phyloP scores from a whole-genome alignment of 2,888 invertebrate genomes.

The Heliothis peltigera region DNA sequence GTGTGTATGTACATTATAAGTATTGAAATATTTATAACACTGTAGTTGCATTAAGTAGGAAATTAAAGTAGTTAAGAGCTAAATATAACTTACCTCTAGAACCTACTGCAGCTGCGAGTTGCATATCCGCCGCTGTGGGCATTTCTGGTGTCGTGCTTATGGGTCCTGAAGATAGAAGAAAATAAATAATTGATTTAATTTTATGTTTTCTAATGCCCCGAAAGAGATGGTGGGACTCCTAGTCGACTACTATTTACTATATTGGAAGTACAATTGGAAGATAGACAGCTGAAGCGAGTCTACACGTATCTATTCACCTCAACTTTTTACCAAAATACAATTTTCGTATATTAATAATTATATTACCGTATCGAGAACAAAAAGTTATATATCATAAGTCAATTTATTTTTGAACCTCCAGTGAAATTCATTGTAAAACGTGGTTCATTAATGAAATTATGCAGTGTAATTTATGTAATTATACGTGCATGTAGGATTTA shows the following conservation, averaged over 20 bases:
- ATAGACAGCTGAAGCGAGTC: no score
- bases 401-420: constrained; percentile 14
- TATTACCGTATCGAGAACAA: constrained; percentile 8
- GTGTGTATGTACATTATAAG: no score
- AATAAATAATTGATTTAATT: neutral
- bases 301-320: no score
- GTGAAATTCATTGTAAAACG: constrained; percentile 28
- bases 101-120: constrained; percentile 83
- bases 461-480: constrained; percentile 16
- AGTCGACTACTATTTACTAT: no score
- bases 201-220: no score
- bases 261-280: no score
- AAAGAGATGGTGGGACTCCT: no score
- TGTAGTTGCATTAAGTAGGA: no score
- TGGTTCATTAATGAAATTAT: constrained; percentile 38
- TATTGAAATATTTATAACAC: no score
- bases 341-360: neutral
- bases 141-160: constrained; percentile 87
- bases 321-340: no score
- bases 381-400: constrained; percentile 16
- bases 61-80: neutral
- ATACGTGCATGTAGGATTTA: constrained; percentile 3
- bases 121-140: constrained; percentile 88
- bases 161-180: constrained; percentile 74
- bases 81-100: constrained; percentile 76